A percentile compares a stretch with the other conserved stretches of the same genome.
These are phyloP conservation scores for Rhadinocentrus ornatus DNA, from an alignment of 2,797 vertebrate species.

Conservation along the genomic window DNA sequence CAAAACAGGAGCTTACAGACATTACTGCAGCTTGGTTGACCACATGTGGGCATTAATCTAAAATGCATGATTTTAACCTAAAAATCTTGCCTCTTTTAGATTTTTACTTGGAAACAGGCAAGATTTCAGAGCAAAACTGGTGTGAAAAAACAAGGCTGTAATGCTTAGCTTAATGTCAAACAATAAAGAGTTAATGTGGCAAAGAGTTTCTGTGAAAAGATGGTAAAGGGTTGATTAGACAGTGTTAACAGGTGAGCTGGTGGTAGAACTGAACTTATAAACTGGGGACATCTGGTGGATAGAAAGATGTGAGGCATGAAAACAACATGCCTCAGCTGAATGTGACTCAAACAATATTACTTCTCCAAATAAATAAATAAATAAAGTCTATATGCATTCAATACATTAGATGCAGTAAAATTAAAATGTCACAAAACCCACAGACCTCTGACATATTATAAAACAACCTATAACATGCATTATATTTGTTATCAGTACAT, in stretches of 20 bases:
- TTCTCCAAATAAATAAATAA: not conserved
- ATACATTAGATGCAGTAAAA: not conserved
- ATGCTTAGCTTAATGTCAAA: not conserved
- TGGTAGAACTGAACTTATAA: not conserved
- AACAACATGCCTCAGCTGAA: not conserved
- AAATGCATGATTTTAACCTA: not conserved
- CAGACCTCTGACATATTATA: too few species aligned
- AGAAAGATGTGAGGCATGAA: not conserved
- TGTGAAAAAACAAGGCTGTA: not conserved
- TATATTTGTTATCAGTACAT: not conserved
- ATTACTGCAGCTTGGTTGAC: constrained; percentile 7
- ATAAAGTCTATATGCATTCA: not conserved
- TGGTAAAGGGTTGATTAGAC: not conserved
- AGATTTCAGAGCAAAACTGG: not conserved
- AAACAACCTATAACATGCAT: not conserved
- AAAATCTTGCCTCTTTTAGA: not conserved
- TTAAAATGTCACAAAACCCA: too few species aligned
- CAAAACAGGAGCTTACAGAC: constrained; percentile 11
- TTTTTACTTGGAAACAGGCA: constrained; percentile 1
- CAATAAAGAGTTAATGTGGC: not conserved
- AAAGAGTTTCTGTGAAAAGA: not conserved
- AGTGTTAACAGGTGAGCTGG: not conserved
- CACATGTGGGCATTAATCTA: not conserved
- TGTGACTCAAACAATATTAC: not conserved
- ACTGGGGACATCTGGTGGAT: constrained; percentile 4